Evolutionary conservation across 2,888 invertebrate species (phyloP).

Genomic region (Nemotelus nigrinus): DNA sequence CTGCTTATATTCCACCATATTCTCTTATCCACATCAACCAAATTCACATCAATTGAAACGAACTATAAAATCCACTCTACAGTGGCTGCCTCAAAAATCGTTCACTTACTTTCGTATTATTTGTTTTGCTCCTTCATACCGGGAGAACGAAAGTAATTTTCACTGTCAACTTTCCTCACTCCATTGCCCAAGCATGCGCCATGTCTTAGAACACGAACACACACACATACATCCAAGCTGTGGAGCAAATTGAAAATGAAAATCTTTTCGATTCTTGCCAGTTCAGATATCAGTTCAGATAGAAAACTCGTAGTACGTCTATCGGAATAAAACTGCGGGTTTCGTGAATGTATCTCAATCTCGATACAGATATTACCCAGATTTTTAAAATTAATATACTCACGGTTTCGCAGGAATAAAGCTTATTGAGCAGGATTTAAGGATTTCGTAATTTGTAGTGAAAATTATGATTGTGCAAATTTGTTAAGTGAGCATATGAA

Average conservation of each 20-base stretch:
- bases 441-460: too few species aligned
- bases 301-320: constrained; percentile 21
- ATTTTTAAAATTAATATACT: too few species aligned
- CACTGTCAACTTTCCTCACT: constrained; percentile 5
- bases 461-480: too few species aligned
- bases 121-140: not conserved
- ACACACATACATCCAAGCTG: not conserved
- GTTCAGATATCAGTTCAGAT: constrained; percentile 26
- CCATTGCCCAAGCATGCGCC: constrained; percentile 4
- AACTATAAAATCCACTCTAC: not conserved
- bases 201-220: not conserved
- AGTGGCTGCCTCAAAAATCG: not conserved
- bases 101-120: not conserved
- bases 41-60: not conserved
- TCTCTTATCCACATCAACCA: too few species aligned
- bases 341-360: constrained; percentile 1
- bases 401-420: too few species aligned
- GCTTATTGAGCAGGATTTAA: too few species aligned
- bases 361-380: too few species aligned
- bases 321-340: constrained; percentile 12
- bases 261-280: constrained; percentile 4
- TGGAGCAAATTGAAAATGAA: constrained; percentile 1
- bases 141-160: not conserved
- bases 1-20: too few species aligned
- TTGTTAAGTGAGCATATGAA: too few species aligned